Percentiles rank a stretch among this genome's conserved stretches.
These are phyloP conservation scores for Archips crataeganus DNA, from an alignment of 2,888 invertebrate genomes.

Conservation along the genomic window DNA sequence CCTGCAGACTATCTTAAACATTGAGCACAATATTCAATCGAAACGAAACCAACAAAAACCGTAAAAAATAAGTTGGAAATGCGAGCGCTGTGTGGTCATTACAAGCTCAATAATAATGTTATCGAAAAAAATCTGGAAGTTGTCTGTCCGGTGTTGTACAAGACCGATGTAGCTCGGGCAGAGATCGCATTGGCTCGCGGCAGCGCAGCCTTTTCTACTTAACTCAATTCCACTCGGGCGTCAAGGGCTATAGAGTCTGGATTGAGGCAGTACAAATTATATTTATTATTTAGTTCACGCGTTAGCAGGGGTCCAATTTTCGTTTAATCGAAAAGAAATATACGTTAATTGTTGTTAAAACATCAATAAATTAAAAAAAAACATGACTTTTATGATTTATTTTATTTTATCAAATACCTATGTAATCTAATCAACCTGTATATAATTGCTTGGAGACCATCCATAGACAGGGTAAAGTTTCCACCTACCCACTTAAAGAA, in stretches of 20 bases:
- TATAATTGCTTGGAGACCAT: not conserved
- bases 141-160: constrained; percentile 46
- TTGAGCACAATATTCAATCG: not conserved
- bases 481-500: constrained; percentile 5
- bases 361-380: too few relatives aligned
- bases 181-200: not conserved
- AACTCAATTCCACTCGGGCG: not conserved
- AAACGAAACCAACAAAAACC: not conserved
- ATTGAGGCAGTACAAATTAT: not conserved
- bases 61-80: constrained; percentile 2
- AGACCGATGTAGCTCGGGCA: constrained; percentile 5
- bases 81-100: constrained; percentile 6
- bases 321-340: too few relatives aligned
- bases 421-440: constrained; percentile 12
- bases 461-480: not conserved
- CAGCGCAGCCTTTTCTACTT: not conserved
- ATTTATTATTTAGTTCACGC: too few relatives aligned
- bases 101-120: constrained; percentile 8
- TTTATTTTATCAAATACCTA: too few relatives aligned
- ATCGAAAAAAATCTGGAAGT: constrained; percentile 46
- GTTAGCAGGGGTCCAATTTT: too few relatives aligned
- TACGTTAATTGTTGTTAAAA: too few relatives aligned
- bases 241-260: not conserved
- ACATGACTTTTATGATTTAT: too few relatives aligned
- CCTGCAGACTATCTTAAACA: not conserved